Percentiles rank a stretch among this genome's conserved stretches.
These are phyloP conservation scores for Sebastolobus alascanus DNA, from an alignment of 2,797 vertebrate species.

Conservation along the genomic window DNA sequence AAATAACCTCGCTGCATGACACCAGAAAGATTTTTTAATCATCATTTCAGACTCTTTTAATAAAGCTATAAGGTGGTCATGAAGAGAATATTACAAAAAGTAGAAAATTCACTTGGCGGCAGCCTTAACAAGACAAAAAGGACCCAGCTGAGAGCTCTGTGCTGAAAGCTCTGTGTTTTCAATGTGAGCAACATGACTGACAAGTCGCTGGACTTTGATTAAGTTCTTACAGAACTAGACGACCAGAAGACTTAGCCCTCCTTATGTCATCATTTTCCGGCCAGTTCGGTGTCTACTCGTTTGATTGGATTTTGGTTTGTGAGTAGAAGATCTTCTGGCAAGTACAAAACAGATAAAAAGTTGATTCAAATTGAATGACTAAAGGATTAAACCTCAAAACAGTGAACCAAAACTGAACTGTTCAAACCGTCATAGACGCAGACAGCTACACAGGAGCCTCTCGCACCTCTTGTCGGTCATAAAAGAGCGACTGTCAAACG, in stretches of 20 bases:
- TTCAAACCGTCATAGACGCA: not conserved
- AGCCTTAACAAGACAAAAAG: slow-evolving; percentile 23
- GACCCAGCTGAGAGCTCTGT: not conserved
- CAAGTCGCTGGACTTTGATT: not conserved
- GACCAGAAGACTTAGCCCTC: not conserved
- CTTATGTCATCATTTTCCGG: too few relatives aligned
- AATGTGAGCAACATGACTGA: slow-evolving; percentile 44
- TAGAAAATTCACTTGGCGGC: slow-evolving; percentile 12
- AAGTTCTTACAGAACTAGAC: not conserved
- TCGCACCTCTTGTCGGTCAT: not conserved
- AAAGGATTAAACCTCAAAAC: not conserved
- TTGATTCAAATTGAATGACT: slow-evolving; percentile 11
- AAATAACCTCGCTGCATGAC: slow-evolving; percentile 21
- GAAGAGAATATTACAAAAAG: slow-evolving; percentile 17
- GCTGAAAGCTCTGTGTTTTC: slow-evolving; percentile 27
- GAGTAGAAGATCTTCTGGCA: too few relatives aligned
- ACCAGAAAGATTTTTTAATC: slow-evolving; percentile 31
- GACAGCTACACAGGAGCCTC: not conserved
- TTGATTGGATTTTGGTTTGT: too few relatives aligned
- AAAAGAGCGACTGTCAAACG: slow-evolving; percentile 6
- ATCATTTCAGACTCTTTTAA: slow-evolving; percentile 37
- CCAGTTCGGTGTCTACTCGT: too few relatives aligned
- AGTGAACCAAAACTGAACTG: not conserved
- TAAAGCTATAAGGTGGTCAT: slow-evolving; percentile 11
- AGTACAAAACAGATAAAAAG: not conserved